Conservation (phyloP, 2,888 invertebrate species). For the Ochlodes sylvanus region DNA sequence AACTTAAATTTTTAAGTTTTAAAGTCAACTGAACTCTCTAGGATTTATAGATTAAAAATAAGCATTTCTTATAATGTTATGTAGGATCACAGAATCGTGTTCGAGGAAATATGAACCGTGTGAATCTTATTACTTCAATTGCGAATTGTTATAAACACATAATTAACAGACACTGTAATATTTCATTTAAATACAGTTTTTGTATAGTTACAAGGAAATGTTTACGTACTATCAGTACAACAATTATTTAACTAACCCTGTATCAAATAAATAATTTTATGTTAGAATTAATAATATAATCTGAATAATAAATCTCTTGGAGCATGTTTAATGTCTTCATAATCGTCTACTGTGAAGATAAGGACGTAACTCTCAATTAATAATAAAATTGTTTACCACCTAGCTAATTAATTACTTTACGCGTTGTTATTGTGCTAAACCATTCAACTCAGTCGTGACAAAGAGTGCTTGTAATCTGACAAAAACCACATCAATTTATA, state of each 20-base stretch:
- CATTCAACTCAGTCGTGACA: conserved; percentile 16
- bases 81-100: no score
- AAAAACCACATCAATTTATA: conserved; percentile 19
- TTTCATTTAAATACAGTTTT: conserved; percentile 14
- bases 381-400: not conserved
- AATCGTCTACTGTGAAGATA: not conserved
- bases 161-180: conserved; percentile 15
- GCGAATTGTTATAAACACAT: conserved; percentile 23
- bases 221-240: not conserved
- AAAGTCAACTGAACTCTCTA: no score
- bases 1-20: no score
- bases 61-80: no score
- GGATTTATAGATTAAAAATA: no score
- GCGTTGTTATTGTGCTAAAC: not conserved
- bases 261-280: no score
- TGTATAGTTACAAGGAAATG: not conserved
- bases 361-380: not conserved
- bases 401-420: not conserved
- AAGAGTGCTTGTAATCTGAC: conserved; percentile 7
- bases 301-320: no score
- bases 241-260: no score
- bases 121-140: conserved; percentile 46
- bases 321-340: no score
- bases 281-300: no score
- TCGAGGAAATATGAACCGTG: conserved; percentile 57